Evolutionary conservation across 2,888 invertebrate species (phyloP), one percentile per base, ranked within the genome.

Genomic region (Morpho helenor): DNA sequence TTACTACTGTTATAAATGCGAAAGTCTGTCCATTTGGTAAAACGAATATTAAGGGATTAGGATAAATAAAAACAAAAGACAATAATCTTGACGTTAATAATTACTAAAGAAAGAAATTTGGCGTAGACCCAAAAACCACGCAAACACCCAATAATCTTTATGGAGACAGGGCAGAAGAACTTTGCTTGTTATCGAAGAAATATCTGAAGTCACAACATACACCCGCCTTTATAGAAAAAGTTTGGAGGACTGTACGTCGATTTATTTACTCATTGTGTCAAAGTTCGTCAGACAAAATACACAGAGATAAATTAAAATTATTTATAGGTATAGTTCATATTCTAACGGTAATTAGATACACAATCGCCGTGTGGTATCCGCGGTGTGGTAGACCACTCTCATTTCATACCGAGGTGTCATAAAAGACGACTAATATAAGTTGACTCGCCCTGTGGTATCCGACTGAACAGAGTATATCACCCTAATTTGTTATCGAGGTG

Each of bases 111-210:
- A 56, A 55, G 49, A 61, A 71, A 69, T 68, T 67, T 78, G 77
- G 77, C 76, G 62, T 63, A 48, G 58, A 44, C 62, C 77, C 76
- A 77, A 50, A 59, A 56, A 76, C 68, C 61, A 62, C 59, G 69
- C 72, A 73, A 78, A 72, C 68, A 77, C 69, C 64, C 65, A 68
- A 66, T 66, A 70, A 71, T 70, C 71, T 70, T 69, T 72, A 66
- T 53, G 46, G 46, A 46, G 62, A 70, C 68, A 77, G 79, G 77
- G 73, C 73, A 67, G 80, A 87, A 67, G 80, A 87, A 87, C 76
- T 87, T 87, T 74, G 80, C 87, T 87, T 84, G 87, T 88, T 87
- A 88, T 83, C 82, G 74, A 70, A 75, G 74, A 84, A 84, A 87
- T 84, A 86, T 84, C 61, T 57, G 56, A 60, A 64, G 62, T 67